A percentile compares a stretch with the other conserved stretches of the same genome.
phyloP scores from a whole-genome alignment of 2,797 vertebrate genomes.

The Lacerta agilis region DNA sequence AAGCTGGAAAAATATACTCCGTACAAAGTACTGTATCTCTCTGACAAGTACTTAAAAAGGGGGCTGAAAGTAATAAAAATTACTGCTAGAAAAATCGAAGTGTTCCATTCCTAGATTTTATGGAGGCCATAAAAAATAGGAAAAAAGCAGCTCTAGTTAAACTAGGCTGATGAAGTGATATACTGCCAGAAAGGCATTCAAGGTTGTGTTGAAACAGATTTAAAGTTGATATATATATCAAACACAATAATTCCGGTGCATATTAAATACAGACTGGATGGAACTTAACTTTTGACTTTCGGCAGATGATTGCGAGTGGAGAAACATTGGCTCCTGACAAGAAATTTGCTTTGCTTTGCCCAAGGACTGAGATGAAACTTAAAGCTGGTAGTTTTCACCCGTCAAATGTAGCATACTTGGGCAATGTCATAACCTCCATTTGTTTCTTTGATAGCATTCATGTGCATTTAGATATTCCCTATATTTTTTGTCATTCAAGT shows the following conservation, averaged over 20 bases:
- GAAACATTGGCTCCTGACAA: background rate
- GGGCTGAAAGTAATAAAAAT: slow-evolving; percentile 75
- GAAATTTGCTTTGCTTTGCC: background rate
- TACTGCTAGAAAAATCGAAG: slow-evolving; percentile 76
- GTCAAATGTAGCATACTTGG: accelerated
- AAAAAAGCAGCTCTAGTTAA: slow-evolving; percentile 73
- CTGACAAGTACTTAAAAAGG: slow-evolving; percentile 71
- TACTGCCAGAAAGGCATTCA: slow-evolving; percentile 69
- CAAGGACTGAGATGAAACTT: background rate
- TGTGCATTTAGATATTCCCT: background rate
- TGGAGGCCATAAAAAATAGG: slow-evolving; percentile 69
- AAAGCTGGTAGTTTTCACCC: background rate
- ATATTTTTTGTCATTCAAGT: background rate
- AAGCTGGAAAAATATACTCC: slow-evolving; percentile 70
- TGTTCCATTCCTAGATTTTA: slow-evolving; percentile 75
- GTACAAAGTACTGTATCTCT: slow-evolving; percentile 59
- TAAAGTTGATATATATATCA: slow-evolving; percentile 70
- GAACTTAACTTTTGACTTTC: slow-evolving; percentile 31
- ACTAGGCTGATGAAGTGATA: slow-evolving; percentile 72
- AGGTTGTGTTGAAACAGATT: slow-evolving; percentile 73
- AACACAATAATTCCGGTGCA: slow-evolving; percentile 69
- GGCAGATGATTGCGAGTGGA: slow-evolving; percentile 40
- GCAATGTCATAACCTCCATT: background rate
- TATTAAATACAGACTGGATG: slow-evolving; percentile 58
- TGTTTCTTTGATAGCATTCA: background rate